Percentiles rank a stretch among this genome's conserved stretches.
Conservation (phyloP, 1,140 invertebrate species). For the Myzus persicae region DNA sequence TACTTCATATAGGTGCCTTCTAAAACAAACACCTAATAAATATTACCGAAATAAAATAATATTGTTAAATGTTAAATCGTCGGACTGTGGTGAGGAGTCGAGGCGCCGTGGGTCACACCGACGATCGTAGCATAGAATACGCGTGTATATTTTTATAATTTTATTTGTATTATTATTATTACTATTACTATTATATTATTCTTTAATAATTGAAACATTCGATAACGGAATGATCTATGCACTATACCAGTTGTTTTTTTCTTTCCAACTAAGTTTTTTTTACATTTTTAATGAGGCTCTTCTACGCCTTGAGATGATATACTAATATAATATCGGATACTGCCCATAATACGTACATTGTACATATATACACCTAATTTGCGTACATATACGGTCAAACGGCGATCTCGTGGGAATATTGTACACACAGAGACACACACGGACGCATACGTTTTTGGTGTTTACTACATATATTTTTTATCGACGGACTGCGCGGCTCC, state of each 20-base stretch:
- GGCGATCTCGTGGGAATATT: constrained; percentile 28
- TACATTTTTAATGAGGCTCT: constrained; percentile 21
- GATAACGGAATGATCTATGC: not conserved
- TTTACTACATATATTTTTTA: not conserved
- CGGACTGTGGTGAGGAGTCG: too few relatives aligned
- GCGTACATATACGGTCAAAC: not conserved
- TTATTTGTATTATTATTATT: not conserved
- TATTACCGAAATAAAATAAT: constrained; percentile 38
- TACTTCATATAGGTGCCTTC: not conserved
- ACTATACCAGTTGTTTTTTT: not conserved
- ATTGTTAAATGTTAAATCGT: constrained; percentile 53
- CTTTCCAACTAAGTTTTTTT: not conserved
- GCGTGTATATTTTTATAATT: not conserved
- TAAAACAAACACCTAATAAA: constrained; percentile 52
- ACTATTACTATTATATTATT: constrained; percentile 16
- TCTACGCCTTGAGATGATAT: not conserved
- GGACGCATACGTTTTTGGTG: not conserved
- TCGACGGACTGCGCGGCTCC: not conserved
- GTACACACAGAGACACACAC: not conserved
- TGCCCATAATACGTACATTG: not conserved
- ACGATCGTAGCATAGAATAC: not conserved
- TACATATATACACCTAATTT: not conserved
- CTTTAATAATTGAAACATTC: constrained; percentile 48
- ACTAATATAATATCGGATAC: not conserved
- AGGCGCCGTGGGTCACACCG: not conserved